Base-by-base conservation (phyloP, 2,888 invertebrate species). In the Polyploca ridens region DNA sequence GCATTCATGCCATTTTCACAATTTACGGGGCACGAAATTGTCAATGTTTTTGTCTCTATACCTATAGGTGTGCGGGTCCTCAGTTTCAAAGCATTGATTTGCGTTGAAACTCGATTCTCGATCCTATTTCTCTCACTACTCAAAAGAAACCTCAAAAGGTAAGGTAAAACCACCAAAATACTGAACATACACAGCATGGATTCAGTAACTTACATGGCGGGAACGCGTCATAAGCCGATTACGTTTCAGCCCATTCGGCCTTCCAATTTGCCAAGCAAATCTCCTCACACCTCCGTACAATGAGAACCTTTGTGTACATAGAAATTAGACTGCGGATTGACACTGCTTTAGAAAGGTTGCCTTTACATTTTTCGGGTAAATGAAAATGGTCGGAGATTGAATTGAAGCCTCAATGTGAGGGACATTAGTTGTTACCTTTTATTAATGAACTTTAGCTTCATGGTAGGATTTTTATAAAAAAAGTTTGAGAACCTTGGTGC, bases 191-290 rank as follows among this genome's bases (percentile, higher is more conserved):
- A 59, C 46, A 66, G 58, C 62, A 71, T 64, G 68, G 71, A 65
- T 54, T n/a, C 10, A 54, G 16, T 54, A 54, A 19, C 54, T 54
- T 54, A 54, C 54, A 54, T 19, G 19, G 16, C 19, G 10, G 54
- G 19, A 54, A 54, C 54, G 76, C 76, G 77, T 73, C 77, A 72
- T 90, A 90, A 90, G 89, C 89, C 83, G 90, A 85, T 90, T 90
- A 89, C 81, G 63, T 64, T 62, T 64, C 65, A 62, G 64, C 69
- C 76, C 77, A 72, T 74, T 72, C 69, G 79, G 80, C 83, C 85
- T 83, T 84, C 86, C 89, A 90, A 89, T 89, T 90, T 88, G 85
- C 81, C 79, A 79, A 76, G 82, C 83, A 87, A 89, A 89, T 89
- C 89, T 85, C 83, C 82, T 86, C 82, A 69, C 88, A 84, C 87